These are phyloP conservation scores for Campaea margaritaria DNA, from an alignment of 2,888 invertebrate species.

Conservation along the genomic window DNA sequence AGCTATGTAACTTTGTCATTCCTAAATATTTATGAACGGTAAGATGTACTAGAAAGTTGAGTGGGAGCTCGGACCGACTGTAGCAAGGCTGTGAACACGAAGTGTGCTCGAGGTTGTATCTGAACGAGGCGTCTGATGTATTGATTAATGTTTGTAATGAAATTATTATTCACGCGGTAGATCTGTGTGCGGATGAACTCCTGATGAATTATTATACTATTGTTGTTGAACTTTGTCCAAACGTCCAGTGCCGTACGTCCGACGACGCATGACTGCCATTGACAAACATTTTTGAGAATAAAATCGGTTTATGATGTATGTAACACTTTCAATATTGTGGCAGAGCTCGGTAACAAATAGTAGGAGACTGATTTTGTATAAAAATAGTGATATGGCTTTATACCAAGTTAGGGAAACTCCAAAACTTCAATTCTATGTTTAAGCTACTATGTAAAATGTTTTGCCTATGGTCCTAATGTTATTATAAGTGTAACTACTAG, in stretches of 20 bases:
- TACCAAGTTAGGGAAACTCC: conserved; percentile 71
- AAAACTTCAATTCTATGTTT: conserved; percentile 41
- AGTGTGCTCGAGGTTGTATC: conserved; percentile 68
- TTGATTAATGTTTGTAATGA: conserved; percentile 26
- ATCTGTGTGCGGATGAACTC: conserved; percentile 31
- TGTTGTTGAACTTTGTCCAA: conserved; percentile 55
- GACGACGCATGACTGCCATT: conserved; percentile 63
- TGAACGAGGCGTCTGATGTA: conserved; percentile 37
- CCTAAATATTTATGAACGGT: conserved; percentile 66
- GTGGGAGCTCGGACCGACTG: conserved; percentile 76
- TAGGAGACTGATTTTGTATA: conserved; percentile 85
- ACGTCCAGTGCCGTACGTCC: conserved; percentile 75
- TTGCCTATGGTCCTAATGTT: conserved; percentile 42
- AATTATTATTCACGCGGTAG: conserved; percentile 45
- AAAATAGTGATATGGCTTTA: conserved; percentile 74
- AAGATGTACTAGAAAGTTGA: conserved; percentile 58
- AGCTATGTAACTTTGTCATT: conserved; percentile 67
- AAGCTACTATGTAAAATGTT: conserved; percentile 39
- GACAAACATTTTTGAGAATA: conserved; percentile 51
- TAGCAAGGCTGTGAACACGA: conserved; percentile 82
- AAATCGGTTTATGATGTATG: conserved; percentile 44
- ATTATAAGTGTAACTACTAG: conserved; percentile 58
- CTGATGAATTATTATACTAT: conserved; percentile 20
- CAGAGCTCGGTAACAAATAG: conserved; percentile 77
- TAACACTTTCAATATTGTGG: conserved; percentile 52